Evolutionary conservation across 2,113 vertebrate species (phyloP).

Genomic region (Chaetura pelagica): DNA sequence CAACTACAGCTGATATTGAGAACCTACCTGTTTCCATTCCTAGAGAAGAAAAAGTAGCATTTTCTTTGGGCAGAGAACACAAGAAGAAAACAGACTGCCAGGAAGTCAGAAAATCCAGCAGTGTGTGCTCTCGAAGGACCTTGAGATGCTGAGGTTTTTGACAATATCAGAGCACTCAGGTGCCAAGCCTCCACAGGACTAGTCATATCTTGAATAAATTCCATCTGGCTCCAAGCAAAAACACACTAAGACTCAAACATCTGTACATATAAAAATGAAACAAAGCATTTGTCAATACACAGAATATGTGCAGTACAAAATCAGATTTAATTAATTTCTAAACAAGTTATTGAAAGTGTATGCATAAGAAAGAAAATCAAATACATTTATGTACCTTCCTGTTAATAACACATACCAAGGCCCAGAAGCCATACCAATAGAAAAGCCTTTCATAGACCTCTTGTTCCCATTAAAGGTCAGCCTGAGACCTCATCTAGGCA

Average conservation of each 20-base stretch:
- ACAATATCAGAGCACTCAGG: slow-evolving; percentile 8
- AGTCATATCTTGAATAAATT: background rate
- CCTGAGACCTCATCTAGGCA: background rate
- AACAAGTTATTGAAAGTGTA: background rate
- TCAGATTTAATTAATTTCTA: background rate
- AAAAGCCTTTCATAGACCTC: background rate
- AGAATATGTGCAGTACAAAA: background rate
- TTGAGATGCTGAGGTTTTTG: slow-evolving; percentile 30
- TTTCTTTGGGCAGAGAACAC: background rate
- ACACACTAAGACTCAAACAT: background rate
- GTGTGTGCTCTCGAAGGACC: background rate
- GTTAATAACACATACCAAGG: background rate
- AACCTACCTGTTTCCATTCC: background rate
- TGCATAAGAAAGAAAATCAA: background rate
- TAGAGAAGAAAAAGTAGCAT: background rate
- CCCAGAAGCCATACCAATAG: background rate
- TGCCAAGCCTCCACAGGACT: background rate
- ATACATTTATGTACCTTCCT: background rate
- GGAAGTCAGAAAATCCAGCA: background rate
- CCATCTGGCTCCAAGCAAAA: slow-evolving; percentile 29
- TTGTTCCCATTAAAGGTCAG: background rate
- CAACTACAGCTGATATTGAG: background rate
- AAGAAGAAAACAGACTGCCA: background rate
- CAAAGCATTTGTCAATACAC: background rate
- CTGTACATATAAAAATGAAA: slow-evolving; percentile 4